A percentile compares a stretch with the other conserved stretches of the same genome.
phyloP scores from a whole-genome alignment of 2,113 vertebrate species.

The Vimba vimba region DNA sequence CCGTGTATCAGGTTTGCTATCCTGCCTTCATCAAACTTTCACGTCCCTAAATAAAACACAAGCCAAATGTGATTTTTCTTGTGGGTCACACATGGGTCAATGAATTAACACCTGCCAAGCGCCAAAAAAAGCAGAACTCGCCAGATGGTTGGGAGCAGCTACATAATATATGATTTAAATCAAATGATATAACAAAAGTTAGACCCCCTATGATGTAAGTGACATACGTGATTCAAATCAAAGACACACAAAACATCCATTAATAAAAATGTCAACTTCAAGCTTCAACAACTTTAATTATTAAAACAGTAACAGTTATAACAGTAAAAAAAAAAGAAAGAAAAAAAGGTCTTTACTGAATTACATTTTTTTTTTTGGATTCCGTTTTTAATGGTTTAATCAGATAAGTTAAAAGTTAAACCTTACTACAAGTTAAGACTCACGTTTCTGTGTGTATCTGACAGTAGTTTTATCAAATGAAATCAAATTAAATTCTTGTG shows the following conservation, averaged over 20 bases:
- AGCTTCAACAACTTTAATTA: not conserved
- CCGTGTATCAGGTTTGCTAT: not conserved
- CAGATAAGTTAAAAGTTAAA: too few species aligned
- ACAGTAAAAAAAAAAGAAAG: too few species aligned
- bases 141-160: not conserved
- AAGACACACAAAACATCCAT: not conserved
- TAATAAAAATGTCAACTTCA: not conserved
- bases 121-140: not conserved
- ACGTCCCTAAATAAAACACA: not conserved
- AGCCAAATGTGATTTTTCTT: not conserved
- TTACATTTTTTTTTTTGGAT: too few species aligned
- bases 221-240: not conserved
- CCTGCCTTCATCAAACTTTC: constrained; percentile 33
- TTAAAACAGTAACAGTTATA: too few species aligned
- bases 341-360: too few species aligned
- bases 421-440: too few species aligned
- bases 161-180: constrained; percentile 1
- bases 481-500: too few species aligned
- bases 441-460: too few species aligned
- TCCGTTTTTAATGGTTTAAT: too few species aligned
- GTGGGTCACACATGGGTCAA: not conserved
- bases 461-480: too few species aligned
- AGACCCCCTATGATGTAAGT: not conserved
- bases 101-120: not conserved
- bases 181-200: not conserved